A percentile compares a stretch with the other conserved stretches of the same genome.
Evolutionary conservation across 2,797 vertebrate species (phyloP).

Genomic region (Pangasius macronema): DNA sequence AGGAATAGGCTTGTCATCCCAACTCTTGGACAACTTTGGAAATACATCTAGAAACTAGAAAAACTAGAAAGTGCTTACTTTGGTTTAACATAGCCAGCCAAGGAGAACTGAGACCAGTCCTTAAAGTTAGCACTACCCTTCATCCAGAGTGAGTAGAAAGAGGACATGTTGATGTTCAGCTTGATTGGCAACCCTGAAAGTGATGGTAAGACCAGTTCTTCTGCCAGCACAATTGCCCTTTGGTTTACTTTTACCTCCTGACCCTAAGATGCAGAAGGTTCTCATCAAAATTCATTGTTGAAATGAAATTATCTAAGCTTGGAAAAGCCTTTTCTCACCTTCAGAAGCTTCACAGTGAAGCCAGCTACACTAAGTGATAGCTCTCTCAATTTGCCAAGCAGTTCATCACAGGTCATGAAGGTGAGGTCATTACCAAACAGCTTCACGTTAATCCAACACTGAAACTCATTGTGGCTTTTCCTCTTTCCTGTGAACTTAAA

Average conservation of each 20-base stretch:
- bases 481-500: conserved; percentile 73
- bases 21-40: neutral
- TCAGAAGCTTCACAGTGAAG: conserved; percentile 79
- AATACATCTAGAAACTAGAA: neutral
- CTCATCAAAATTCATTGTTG: neutral
- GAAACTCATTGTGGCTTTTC: conserved; percentile 54
- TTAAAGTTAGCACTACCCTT: conserved; percentile 79
- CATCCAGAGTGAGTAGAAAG: conserved; percentile 74
- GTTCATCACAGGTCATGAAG: conserved; percentile 76
- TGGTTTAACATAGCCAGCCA: conserved; percentile 83
- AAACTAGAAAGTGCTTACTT: conserved; percentile 66
- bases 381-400: conserved; percentile 67
- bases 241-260: conserved; percentile 82
- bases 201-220: conserved; percentile 80
- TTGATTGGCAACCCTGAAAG: conserved; percentile 83
- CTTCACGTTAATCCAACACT: conserved; percentile 78
- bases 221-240: conserved; percentile 74
- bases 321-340: conserved; percentile 69
- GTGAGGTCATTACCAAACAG: conserved; percentile 84
- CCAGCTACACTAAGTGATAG: conserved; percentile 77
- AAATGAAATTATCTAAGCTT: neutral
- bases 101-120: conserved; percentile 77
- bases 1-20: neutral
- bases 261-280: conserved; percentile 70
- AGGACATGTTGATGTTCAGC: conserved; percentile 79